Base-by-base conservation (phyloP, 2,797 vertebrate genomes). In the Eptatretus atami region DNA sequence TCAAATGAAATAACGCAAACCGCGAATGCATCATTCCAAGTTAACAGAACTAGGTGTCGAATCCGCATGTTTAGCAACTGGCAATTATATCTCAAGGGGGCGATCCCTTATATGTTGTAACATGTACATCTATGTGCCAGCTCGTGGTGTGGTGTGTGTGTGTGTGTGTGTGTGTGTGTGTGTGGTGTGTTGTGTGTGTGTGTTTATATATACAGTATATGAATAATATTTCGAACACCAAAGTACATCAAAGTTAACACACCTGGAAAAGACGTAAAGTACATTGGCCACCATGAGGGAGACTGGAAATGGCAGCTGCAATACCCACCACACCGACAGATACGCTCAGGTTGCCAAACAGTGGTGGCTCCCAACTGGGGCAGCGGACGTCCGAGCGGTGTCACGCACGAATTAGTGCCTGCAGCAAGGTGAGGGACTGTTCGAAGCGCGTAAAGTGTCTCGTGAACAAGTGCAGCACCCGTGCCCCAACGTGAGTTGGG, bases 221-320 rank as follows among this genome's bases (percentile, higher is more conserved):
- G n/a, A n/a, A n/a, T n/a, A n/a, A 19, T 19, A 19, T 19, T 19
- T 19, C 19, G 2, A 2, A 19, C 19, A 19, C 19, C 19, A 19
- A 19, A 19, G 19, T 19, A 19, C 19, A 19, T n/a, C 19, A 19
- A 8, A 44, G 31, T 44, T 2, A 63, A 24, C 76, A 78, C 71
- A 86, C 83, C 71, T 81, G 80, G 1, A 86, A 88, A 53, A 86
- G 76, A 1, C 84, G 71, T 67, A 88, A n/a, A n/a, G 73, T 63
- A 88, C 83, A 24, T 88, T 88, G 73, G 84, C 84, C 67, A 87
- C 83, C 83, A 87, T 87, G 74, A 87, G 84, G 71, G 83, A 87
- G 61, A 87, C 84, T 0, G n/a, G 84, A 87, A 65, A 83, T 86
- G 67, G 79, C 84, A 0, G 84, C 86, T 0, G 84, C 84, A n/a